Evolutionary conservation across 2,113 vertebrate species (phyloP).

Genomic region (Rallus limicola): DNA sequence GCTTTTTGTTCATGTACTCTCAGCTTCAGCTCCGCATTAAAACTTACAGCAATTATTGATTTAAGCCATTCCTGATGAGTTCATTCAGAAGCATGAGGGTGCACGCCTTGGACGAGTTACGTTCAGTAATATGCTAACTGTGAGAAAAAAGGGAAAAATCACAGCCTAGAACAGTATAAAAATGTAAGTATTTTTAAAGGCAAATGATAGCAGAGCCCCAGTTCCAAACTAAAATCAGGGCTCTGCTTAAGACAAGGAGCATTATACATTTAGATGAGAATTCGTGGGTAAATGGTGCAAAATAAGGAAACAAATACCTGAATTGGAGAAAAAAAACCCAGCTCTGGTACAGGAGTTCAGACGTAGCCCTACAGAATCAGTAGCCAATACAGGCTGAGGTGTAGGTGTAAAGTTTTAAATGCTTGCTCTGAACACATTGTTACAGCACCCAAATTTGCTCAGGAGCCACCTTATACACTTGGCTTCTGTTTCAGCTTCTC

Average conservation of each 20-base stretch:
- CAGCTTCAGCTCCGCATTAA: slow-evolving; percentile 19
- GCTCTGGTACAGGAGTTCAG: neutral
- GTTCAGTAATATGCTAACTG: neutral
- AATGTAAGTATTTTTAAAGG: neutral
- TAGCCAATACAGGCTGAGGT: neutral
- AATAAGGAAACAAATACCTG: neutral
- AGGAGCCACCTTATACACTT: neutral
- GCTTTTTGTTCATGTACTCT: slow-evolving; percentile 29
- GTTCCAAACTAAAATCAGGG: neutral
- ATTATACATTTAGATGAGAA: neutral
- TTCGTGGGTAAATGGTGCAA: neutral
- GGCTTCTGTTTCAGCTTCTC: neutral
- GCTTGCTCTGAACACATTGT: neutral
- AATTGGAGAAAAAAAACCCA: neutral
- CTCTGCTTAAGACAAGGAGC: neutral
- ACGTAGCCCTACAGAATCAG: neutral
- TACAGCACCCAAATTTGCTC: neutral
- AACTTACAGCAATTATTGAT: neutral
- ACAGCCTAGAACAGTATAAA: neutral
- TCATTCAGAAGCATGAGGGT: neutral
- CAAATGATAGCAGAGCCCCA: neutral
- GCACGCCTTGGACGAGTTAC: neutral
- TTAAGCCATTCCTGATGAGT: slow-evolving; percentile 16
- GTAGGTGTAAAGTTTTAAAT: neutral
- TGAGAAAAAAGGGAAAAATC: neutral